Conservation (phyloP, 2,113 vertebrate species). For the Nicator chloris region DNA sequence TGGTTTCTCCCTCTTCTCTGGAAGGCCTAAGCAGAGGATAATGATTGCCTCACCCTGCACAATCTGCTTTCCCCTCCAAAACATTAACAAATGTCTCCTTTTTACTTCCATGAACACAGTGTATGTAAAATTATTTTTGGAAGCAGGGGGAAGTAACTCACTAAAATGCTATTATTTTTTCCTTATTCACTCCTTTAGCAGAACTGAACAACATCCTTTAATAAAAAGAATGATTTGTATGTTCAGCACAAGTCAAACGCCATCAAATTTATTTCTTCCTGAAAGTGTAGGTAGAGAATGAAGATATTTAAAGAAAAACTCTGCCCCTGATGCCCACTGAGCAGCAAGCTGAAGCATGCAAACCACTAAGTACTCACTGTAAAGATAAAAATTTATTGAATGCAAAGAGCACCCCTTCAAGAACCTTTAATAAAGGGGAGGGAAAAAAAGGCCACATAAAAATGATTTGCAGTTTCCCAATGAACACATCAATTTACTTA, state of each 20-base stretch:
- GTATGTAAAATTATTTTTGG: not conserved
- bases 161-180: not conserved
- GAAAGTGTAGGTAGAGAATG: not conserved
- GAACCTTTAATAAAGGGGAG: not conserved
- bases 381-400: not conserved
- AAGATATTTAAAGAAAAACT: not conserved
- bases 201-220: not conserved
- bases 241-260: not conserved
- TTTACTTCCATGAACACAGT: not conserved
- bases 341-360: not conserved
- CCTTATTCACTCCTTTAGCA: not conserved
- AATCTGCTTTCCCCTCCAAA: not conserved
- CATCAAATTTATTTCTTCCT: not conserved
- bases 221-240: not conserved
- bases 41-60: not conserved
- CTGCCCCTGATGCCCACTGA: not conserved
- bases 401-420: not conserved
- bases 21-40: not conserved
- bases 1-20: not conserved
- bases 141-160: not conserved
- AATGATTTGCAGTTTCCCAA: slow-evolving; percentile 22
- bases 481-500: slow-evolving; percentile 28
- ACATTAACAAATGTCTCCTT: not conserved
- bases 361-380: not conserved
- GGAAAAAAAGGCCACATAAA: not conserved